Conservation (phyloP, 2,797 vertebrate species). For the Adrianichthys oophorus region DNA sequence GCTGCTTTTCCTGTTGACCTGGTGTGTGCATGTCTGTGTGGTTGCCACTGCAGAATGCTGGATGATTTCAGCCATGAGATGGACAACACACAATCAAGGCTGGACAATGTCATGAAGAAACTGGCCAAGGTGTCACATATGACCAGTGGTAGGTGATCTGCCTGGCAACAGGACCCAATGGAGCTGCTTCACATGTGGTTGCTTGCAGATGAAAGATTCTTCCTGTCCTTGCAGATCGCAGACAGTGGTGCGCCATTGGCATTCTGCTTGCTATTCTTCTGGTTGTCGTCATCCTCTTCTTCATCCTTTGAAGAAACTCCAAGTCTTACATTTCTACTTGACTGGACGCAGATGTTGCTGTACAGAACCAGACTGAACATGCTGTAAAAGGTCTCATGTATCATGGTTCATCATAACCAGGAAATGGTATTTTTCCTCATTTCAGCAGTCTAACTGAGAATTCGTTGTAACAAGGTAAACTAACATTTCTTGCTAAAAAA, state of each 20-base stretch:
- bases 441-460: too few relatives aligned
- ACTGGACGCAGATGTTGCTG: background rate
- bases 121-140: conserved; percentile 98
- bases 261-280: conserved; percentile 87
- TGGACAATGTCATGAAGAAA: conserved; percentile 98
- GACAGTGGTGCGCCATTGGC: conserved; percentile 96
- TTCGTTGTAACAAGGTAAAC: too few relatives aligned
- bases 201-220: background rate
- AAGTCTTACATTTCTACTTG: background rate
- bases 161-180: background rate
- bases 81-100: conserved; percentile 91
- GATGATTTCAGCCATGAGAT: conserved; percentile 95
- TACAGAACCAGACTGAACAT: background rate
- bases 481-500: too few relatives aligned
- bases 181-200: too few relatives aligned
- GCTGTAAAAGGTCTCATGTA: too few relatives aligned
- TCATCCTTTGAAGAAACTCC: conserved; percentile 79
- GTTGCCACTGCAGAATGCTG: conserved; percentile 84
- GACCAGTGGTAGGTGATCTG: conserved; percentile 95
- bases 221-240: conserved; percentile 82
- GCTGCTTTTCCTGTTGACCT: too few relatives aligned
- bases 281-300: conserved; percentile 89
- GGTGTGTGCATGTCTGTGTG: background rate
- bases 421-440: too few relatives aligned
- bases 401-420: too few relatives aligned